Percentiles rank a stretch among this genome's conserved stretches.
phyloP scores from a whole-genome alignment of 1,140 invertebrate genomes.

The Elymnias hypermnestra region DNA sequence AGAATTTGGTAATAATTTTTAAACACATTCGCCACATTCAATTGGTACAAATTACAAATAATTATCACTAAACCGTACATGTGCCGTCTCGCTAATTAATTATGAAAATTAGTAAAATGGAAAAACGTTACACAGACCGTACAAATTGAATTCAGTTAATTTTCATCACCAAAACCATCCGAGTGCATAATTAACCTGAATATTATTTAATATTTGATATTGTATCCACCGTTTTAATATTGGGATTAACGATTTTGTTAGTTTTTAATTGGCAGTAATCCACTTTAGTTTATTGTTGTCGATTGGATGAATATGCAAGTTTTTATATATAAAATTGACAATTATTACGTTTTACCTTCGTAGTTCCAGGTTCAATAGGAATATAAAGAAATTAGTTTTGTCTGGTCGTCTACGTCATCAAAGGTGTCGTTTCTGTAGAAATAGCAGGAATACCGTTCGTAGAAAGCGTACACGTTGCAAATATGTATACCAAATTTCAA shows the following conservation, averaged over 20 bases:
- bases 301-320: too few species aligned
- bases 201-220: conserved; percentile 10
- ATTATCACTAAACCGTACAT: neutral
- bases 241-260: conserved; percentile 1
- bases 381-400: too few species aligned
- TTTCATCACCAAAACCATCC: conserved; percentile 5
- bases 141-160: conserved; percentile 11
- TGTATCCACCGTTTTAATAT: conserved; percentile 5
- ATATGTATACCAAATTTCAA: too few species aligned
- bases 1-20: too few species aligned
- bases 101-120: conserved; percentile 16
- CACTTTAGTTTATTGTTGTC: too few species aligned
- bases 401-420: too few species aligned
- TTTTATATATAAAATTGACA: neutral
- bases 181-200: conserved; percentile 12
- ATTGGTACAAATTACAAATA: neutral
- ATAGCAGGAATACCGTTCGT: too few species aligned
- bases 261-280: neutral
- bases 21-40: conserved; percentile 1
- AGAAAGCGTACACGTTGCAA: too few species aligned
- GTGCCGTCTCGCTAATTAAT: conserved; percentile 11
- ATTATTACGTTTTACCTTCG: neutral
- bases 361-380: too few species aligned
- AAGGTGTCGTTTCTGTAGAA: too few species aligned
- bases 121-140: conserved; percentile 12